These are phyloP conservation scores for Xenops minutus DNA, from an alignment of 2,797 vertebrate genomes.

Conservation along the genomic window DNA sequence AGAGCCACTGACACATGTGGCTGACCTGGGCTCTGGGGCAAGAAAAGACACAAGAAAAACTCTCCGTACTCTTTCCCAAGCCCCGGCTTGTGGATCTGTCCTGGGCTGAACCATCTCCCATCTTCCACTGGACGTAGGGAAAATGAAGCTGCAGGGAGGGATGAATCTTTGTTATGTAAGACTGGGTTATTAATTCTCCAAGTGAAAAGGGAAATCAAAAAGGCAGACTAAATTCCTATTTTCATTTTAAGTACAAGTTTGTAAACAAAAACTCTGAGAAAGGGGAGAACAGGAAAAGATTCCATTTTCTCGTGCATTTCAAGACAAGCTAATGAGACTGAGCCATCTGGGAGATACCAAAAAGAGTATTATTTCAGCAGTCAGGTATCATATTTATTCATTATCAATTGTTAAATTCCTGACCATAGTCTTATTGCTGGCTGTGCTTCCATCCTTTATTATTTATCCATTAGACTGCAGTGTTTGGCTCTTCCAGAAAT, in stretches of 20 bases:
- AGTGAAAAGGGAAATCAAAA: not conserved
- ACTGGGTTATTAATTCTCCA: not conserved
- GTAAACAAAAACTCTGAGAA: not conserved
- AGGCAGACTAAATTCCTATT: not conserved
- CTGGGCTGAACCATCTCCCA: not conserved
- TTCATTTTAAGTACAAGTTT: not conserved
- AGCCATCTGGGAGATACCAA: not conserved
- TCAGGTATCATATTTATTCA: not conserved
- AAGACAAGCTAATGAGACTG: not conserved
- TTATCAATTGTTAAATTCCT: not conserved
- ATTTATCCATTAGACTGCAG: not conserved
- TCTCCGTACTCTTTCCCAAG: not conserved
- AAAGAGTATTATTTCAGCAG: not conserved
- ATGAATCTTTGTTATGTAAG: not conserved
- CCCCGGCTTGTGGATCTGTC: not conserved
- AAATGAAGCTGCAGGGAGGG: not conserved
- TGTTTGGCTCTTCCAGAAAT: not conserved
- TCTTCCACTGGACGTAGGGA: accelerated
- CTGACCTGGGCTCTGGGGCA: not conserved
- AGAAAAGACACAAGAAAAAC: not conserved
- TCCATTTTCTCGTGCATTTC: not conserved
- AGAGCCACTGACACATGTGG: accelerated
- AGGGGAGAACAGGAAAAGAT: not conserved
- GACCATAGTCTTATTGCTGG: not conserved
- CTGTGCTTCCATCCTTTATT: not conserved